Conservation (phyloP, 2,113 vertebrate species). For the Podilymbus podiceps region DNA sequence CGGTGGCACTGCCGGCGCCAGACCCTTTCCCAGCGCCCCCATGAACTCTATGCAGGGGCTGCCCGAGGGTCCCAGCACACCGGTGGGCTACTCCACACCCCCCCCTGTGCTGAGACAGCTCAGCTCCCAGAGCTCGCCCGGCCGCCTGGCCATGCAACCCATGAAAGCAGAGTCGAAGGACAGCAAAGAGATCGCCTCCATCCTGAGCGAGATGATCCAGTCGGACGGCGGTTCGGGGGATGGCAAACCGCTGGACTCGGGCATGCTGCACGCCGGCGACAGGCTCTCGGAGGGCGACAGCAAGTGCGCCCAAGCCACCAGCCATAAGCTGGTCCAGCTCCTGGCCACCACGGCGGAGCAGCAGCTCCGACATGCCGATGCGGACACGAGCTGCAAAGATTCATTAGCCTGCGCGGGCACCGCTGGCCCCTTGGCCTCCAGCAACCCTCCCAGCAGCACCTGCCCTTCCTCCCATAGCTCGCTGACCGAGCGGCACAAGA, state of each 20-base stretch:
- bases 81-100: slow-evolving; percentile 76
- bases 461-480: slow-evolving; percentile 93
- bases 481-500: slow-evolving; percentile 91
- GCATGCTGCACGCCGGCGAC: slow-evolving; percentile 43
- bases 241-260: slow-evolving; percentile 67
- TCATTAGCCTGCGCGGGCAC: slow-evolving; percentile 63
- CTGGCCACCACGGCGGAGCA: slow-evolving; percentile 79
- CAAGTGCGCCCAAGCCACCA: slow-evolving; percentile 76
- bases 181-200: slow-evolving; percentile 75
- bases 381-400: slow-evolving; percentile 75
- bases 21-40: slow-evolving; percentile 77
- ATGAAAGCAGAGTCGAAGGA: slow-evolving; percentile 80
- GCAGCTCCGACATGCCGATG: slow-evolving; percentile 68
- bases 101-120: slow-evolving; percentile 81
- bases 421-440: slow-evolving; percentile 36
- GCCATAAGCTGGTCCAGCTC: slow-evolving; percentile 85
- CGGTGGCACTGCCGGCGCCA: slow-evolving; percentile 36
- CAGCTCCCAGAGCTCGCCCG: slow-evolving; percentile 75
- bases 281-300: slow-evolving; percentile 67
- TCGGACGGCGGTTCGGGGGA: slow-evolving; percentile 51
- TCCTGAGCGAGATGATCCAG: slow-evolving; percentile 76
- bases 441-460: slow-evolving; percentile 68
- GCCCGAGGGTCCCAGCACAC: slow-evolving; percentile 71
- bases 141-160: slow-evolving; percentile 70
- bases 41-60: slow-evolving; percentile 68